A percentile compares a stretch with the other conserved stretches of the same genome.
These are phyloP conservation scores for Drosophila peninsularis DNA, from an alignment of 2,888 invertebrate genomes.

Conservation along the genomic window DNA sequence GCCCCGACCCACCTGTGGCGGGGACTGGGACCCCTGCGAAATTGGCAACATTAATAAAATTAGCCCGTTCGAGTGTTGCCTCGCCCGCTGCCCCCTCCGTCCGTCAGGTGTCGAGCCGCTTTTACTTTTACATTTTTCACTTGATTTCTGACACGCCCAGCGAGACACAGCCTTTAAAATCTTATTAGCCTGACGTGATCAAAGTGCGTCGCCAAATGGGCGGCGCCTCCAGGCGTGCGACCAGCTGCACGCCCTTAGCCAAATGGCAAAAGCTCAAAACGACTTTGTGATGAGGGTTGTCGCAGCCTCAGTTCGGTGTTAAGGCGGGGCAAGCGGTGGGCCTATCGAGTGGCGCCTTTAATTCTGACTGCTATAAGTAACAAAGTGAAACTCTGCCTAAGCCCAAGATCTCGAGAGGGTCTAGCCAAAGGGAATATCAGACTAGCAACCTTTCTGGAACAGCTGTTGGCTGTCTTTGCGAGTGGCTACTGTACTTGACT, in stretches of 20 bases:
- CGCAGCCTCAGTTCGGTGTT: slow-evolving; percentile 9
- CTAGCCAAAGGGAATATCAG: too few species aligned
- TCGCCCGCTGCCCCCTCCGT: background rate
- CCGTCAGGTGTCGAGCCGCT: slow-evolving; percentile 31
- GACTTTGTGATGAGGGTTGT: slow-evolving; percentile 56
- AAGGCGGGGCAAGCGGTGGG: slow-evolving; percentile 13
- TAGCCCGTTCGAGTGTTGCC: slow-evolving; percentile 54
- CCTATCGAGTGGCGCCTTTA: background rate
- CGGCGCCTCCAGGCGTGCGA: slow-evolving; percentile 44
- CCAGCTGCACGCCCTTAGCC: slow-evolving; percentile 11
- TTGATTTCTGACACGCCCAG: slow-evolving; percentile 36
- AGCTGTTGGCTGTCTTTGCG: background rate
- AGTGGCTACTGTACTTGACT: slow-evolving; percentile 2
- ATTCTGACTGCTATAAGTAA: slow-evolving; percentile 2
- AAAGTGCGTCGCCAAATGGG: slow-evolving; percentile 48
- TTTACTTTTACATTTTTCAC: slow-evolving; percentile 54
- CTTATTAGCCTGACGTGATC: slow-evolving; percentile 65
- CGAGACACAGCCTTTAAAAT: slow-evolving; percentile 60
- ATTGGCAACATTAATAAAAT: slow-evolving; percentile 82
- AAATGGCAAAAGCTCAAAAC: slow-evolving; percentile 36
- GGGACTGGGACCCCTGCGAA: slow-evolving; percentile 30
- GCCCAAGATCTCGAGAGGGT: too few species aligned
- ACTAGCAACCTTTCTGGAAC: too few species aligned
- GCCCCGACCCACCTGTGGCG: background rate
- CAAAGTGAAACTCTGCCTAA: background rate